Evolutionary conservation across 2,113 vertebrate genomes (phyloP), one percentile per base, ranked within the genome.

Genomic region (Phaethornis superciliosus): DNA sequence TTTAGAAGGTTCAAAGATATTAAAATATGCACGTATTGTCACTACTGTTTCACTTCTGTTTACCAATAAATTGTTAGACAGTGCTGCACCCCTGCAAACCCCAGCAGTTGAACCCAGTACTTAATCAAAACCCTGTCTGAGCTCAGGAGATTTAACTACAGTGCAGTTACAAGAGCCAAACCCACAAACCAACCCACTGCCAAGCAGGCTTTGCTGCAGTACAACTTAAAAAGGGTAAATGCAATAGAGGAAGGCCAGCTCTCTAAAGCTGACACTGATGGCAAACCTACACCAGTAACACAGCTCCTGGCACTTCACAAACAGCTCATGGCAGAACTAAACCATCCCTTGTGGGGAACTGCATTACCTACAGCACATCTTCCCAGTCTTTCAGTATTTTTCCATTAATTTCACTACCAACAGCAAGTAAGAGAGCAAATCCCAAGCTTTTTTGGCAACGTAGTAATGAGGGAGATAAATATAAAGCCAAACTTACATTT

Each of bases 401-500:
- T 37, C 55, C n/a, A 46, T 30, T 30, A 52, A 37, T 88, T 52
- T 17, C 12, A 32, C 88, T 77, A 63, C 54, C 17, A 28, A 22
- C 22, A 63, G 56, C 63, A 72, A 55, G 21, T 18, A 32, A 55
- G 26, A 82, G 32, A 70, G 32, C 32, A 85, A 93, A 92, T 9
- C 27, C n/a, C 4, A 15, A 75, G 60, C 37, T 56, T 81, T 67
- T 14, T 11, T 37, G 51, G 65, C 81, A 94, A 52, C 23, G 21
- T 35, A 26, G 40, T 6, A 59, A 85, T 0, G 9, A 65, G 35
- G 1, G 32, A 85, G 40, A 64, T 33, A 18, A 88, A 35, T 5
- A 80, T 23, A 93, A 94, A 81, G 79, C 1, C 42, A 52, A 47
- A 97, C 99, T 98, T 97, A 99, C 99, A 93, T 99, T 99, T 98